phyloP scores from a whole-genome alignment of 1,140 invertebrate genomes.

The Drosophila pruinosa region DNA sequence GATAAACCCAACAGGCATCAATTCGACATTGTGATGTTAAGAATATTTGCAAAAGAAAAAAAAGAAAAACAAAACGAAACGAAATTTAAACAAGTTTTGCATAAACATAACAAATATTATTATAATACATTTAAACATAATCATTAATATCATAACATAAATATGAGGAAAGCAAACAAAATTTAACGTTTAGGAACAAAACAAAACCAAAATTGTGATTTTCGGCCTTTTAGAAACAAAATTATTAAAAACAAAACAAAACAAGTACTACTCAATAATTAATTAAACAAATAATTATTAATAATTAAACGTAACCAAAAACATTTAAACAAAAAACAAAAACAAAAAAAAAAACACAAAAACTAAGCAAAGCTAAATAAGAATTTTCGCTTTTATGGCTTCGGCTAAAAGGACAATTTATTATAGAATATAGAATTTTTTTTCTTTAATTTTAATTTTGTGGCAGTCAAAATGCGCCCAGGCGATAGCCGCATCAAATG shows the following conservation, averaged over 20 bases:
- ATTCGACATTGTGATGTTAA: constrained; percentile 79
- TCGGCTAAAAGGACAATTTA: constrained; percentile 10
- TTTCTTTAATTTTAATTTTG: constrained; percentile 26
- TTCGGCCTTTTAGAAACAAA: constrained; percentile 83
- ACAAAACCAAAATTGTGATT: constrained; percentile 83
- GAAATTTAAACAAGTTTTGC: constrained; percentile 38
- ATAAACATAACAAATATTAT: constrained; percentile 39
- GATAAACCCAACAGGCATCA: constrained; percentile 59
- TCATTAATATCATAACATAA: constrained; percentile 38
- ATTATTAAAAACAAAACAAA: constrained; percentile 58
- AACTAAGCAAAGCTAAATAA: constrained; percentile 29
- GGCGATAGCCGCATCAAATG: constrained; percentile 13
- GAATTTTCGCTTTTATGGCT: constrained; percentile 23
- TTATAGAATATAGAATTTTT: constrained; percentile 2
- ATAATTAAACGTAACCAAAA: constrained; percentile 52
- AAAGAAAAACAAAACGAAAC: constrained; percentile 22
- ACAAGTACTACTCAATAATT: constrained; percentile 56
- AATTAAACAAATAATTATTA: constrained; percentile 30
- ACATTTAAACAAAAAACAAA: constrained; percentile 11
- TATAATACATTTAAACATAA: constrained; percentile 45
- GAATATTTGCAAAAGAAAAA: constrained; percentile 46
- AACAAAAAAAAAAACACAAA: constrained; percentile 33
- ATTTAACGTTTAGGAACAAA: constrained; percentile 80
- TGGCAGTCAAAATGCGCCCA: constrained; percentile 22
- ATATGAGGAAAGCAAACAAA: constrained; percentile 49